Evolutionary conservation across 2,113 vertebrate genomes (phyloP).

Genomic region (Bubo blakistoni): DNA sequence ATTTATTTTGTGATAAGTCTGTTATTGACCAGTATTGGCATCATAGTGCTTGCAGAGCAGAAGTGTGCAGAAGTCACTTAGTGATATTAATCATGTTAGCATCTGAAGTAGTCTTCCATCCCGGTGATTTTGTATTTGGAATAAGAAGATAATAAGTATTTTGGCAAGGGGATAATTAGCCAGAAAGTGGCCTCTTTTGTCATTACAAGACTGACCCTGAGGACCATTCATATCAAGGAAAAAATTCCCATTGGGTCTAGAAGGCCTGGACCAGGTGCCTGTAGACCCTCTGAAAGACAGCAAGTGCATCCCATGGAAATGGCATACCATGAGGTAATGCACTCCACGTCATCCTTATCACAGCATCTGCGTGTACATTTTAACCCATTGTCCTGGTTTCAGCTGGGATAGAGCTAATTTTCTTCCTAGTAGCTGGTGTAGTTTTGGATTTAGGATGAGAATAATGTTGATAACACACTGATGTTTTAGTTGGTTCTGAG

Average conservation of each 20-base stretch:
- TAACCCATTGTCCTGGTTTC: neutral
- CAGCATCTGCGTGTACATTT: neutral
- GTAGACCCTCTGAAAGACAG: neutral
- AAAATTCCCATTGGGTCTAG: neutral
- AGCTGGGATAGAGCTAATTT: no score
- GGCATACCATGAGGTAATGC: neutral
- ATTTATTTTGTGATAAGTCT: conserved; percentile 5
- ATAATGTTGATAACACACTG: no score
- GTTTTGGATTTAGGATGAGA: no score
- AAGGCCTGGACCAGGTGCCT: neutral
- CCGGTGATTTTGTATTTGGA: neutral
- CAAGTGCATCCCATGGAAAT: neutral
- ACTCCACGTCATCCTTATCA: neutral
- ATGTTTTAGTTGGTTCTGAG: no score
- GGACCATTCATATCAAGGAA: neutral
- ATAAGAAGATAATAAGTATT: neutral
- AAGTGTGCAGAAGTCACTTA: neutral
- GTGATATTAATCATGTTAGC: neutral
- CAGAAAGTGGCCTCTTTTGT: neutral
- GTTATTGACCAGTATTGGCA: neutral
- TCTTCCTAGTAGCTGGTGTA: no score
- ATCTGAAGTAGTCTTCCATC: neutral
- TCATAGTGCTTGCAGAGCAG: neutral
- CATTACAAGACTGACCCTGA: neutral
- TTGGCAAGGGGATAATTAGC: neutral